Evolutionary conservation across 2,888 invertebrate genomes (phyloP).

Genomic region (Amblyteles armatorius): DNA sequence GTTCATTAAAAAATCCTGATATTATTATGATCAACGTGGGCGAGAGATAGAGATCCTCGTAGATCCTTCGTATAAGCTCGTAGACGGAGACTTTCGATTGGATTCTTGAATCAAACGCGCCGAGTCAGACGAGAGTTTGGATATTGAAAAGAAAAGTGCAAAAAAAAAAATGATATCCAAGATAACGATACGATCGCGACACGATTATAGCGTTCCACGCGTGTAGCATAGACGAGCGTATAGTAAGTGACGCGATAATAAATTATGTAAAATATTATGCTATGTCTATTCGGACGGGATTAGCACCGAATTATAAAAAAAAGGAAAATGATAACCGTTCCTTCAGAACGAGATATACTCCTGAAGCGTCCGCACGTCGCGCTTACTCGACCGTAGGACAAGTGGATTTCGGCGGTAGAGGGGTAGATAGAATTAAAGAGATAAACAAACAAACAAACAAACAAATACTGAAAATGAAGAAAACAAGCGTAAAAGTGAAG

Average conservation of each 20-base stretch:
- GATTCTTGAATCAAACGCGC: slow-evolving; percentile 32
- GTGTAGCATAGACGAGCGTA: not conserved
- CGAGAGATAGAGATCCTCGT: slow-evolving; percentile 19
- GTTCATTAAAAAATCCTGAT: slow-evolving; percentile 17
- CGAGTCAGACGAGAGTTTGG: slow-evolving; percentile 7
- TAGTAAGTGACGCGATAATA: slow-evolving; percentile 16
- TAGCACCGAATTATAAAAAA: slow-evolving; percentile 33
- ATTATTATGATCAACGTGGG: slow-evolving; percentile 3
- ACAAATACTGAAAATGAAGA: slow-evolving; percentile 45
- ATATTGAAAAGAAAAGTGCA: not conserved
- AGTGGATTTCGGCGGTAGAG: slow-evolving; percentile 54
- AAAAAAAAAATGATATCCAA: slow-evolving; percentile 18
- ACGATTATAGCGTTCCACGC: slow-evolving; percentile 3
- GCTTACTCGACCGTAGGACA: slow-evolving; percentile 51
- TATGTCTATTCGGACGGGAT: slow-evolving; percentile 14
- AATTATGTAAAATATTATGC: slow-evolving; percentile 6
- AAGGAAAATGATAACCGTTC: slow-evolving; percentile 2
- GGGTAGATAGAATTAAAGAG: slow-evolving; percentile 54
- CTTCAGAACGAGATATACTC: slow-evolving; percentile 50
- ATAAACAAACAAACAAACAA: slow-evolving; percentile 30
- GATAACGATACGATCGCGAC: slow-evolving; percentile 26
- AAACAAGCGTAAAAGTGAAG: slow-evolving; percentile 69
- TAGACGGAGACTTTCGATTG: slow-evolving; percentile 21
- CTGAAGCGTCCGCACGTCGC: slow-evolving; percentile 54
- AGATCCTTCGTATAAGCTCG: slow-evolving; percentile 21